Conservation (phyloP, 2,888 invertebrate genomes). For the Corbicula japonica region DNA sequence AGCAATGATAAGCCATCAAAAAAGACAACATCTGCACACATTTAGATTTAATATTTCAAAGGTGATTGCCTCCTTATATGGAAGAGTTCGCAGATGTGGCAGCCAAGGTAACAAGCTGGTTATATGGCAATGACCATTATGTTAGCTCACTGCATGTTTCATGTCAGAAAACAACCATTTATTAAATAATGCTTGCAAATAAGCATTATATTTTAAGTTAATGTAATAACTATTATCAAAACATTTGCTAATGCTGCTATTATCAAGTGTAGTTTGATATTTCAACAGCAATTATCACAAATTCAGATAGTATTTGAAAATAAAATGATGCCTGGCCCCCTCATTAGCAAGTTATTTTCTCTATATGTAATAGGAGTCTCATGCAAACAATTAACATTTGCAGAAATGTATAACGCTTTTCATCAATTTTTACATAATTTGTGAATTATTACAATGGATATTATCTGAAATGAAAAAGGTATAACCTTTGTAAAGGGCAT, state of each 20-base stretch:
- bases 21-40: no score
- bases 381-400: slow-evolving; percentile 13
- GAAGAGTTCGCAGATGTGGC: no score
- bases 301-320: slow-evolving; percentile 35
- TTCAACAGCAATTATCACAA: slow-evolving; percentile 38
- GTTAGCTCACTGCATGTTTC: no score
- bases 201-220: slow-evolving; percentile 31
- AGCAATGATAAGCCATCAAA: no score
- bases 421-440: slow-evolving; percentile 6
- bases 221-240: slow-evolving; percentile 25
- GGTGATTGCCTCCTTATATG: no score
- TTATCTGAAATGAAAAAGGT: neutral
- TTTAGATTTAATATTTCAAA: no score
- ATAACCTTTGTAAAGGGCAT: slow-evolving; percentile 25
- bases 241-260: slow-evolving; percentile 24
- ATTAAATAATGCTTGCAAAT: no score
- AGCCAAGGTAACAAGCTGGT: no score
- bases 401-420: slow-evolving; percentile 8
- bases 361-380: neutral
- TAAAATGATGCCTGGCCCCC: slow-evolving; percentile 29
- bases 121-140: no score
- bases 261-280: slow-evolving; percentile 22
- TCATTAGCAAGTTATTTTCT: slow-evolving; percentile 30
- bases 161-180: no score
- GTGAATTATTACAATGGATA: neutral